Evolutionary conservation across 92 coral and sea anemone genomes (phyloP).

Genomic region (Blastomussa wellsi): DNA sequence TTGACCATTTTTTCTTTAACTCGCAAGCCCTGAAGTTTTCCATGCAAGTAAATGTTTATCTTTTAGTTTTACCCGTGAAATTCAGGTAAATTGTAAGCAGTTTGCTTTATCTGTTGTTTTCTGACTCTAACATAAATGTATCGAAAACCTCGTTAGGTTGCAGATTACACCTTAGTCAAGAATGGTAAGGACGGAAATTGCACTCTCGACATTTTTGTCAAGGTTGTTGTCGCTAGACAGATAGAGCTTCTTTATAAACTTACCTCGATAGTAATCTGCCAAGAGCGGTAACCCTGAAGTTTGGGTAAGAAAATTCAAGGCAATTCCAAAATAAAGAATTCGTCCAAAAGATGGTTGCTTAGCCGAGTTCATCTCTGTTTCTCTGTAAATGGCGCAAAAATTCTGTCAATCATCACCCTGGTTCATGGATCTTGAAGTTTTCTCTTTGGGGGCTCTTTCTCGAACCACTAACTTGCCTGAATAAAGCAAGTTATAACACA

Average conservation of each 20-base stretch:
- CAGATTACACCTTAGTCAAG: not conserved
- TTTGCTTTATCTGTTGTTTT: not conserved
- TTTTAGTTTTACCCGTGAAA: not conserved
- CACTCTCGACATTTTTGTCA: too few species aligned
- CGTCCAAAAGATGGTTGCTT: not conserved
- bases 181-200: not conserved
- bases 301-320: not conserved
- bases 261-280: constrained; percentile 42
- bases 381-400: not conserved
- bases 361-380: constrained; percentile 2
- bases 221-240: too few species aligned
- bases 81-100: not conserved
- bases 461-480: not conserved
- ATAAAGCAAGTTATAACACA: not conserved
- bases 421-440: not conserved
- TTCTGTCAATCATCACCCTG: not conserved
- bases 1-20: not conserved
- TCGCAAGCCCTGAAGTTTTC: not conserved
- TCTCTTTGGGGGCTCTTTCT: too few species aligned
- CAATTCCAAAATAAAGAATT: not conserved
- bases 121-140: not conserved
- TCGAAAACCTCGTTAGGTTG: not conserved
- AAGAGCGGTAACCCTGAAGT: constrained; percentile 19
- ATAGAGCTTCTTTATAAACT: not conserved
- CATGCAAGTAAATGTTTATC: not conserved